Evolutionary conservation across 1,140 invertebrate species (phyloP).

Genomic region (Aradophagus sp.): DNA sequence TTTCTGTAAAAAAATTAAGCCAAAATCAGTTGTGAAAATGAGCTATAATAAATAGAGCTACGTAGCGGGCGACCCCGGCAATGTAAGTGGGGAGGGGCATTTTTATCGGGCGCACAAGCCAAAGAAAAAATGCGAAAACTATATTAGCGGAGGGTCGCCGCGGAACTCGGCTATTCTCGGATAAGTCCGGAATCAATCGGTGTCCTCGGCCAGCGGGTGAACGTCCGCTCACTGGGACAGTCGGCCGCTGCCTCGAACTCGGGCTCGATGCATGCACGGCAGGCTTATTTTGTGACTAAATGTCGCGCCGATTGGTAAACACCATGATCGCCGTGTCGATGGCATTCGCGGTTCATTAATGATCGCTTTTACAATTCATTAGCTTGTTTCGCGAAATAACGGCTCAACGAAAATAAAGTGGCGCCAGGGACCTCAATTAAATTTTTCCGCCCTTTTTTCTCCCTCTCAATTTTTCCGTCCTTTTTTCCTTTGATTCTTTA

Average conservation of each 20-base stretch:
- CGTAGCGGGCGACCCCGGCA: too few relatives aligned
- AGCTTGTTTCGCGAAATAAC: conserved; percentile 4
- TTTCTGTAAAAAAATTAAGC: too few relatives aligned
- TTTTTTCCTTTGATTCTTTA: too few relatives aligned
- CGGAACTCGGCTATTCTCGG: conserved; percentile 54
- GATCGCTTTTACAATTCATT: conserved; percentile 13
- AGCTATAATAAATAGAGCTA: too few relatives aligned
- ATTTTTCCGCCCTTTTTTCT: background rate
- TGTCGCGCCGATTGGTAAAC: conserved; percentile 57
- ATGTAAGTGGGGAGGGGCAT: too few relatives aligned
- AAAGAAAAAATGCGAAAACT: conserved; percentile 56
- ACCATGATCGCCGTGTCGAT: conserved; percentile 41
- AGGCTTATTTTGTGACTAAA: conserved; percentile 60
- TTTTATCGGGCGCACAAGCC: conserved; percentile 48
- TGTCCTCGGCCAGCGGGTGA: conserved; percentile 71
- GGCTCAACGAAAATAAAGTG: too few relatives aligned
- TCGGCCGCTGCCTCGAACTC: conserved; percentile 65
- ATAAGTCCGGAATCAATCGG: conserved; percentile 52
- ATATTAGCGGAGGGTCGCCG: conserved; percentile 51
- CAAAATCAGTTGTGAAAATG: too few relatives aligned
- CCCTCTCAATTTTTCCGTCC: conserved; percentile 6
- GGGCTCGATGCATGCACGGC: conserved; percentile 60
- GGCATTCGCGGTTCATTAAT: conserved; percentile 35
- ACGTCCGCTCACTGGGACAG: conserved; percentile 74
- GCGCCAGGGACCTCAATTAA: too few relatives aligned